A percentile compares a stretch with the other conserved stretches of the same genome.
phyloP scores from a whole-genome alignment of 2,797 vertebrate genomes.

The Semaprochilodus insignis region DNA sequence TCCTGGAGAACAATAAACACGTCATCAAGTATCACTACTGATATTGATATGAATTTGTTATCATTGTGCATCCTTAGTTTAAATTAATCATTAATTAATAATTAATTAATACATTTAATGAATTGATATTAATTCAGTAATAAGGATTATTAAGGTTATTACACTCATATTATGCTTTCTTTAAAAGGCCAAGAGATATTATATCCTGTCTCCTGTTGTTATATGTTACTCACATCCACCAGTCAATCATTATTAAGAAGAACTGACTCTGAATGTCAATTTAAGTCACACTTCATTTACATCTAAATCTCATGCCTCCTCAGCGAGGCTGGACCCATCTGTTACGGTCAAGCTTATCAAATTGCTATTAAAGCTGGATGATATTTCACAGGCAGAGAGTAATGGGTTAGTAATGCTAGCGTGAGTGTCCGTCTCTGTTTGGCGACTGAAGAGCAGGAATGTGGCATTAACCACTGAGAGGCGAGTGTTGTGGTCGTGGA shows the following conservation, averaged over 20 bases:
- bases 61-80: no score
- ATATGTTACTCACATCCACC: neutral
- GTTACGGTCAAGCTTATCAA: neutral
- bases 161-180: no score
- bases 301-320: neutral
- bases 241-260: neutral
- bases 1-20: no score
- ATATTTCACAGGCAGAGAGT: neutral
- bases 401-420: neutral
- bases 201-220: neutral
- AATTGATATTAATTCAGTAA: no score
- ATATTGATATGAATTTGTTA: no score
- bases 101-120: no score
- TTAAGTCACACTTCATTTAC: neutral
- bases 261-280: neutral
- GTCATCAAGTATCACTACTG: no score
- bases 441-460: conserved; percentile 10
- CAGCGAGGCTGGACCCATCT: neutral
- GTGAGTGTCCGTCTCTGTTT: neutral
- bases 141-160: no score
- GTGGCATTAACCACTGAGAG: conserved; percentile 22
- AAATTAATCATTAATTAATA: no score
- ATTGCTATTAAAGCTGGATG: neutral
- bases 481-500: conserved; percentile 21
- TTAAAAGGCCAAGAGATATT: neutral